Evolutionary conservation across 1,140 invertebrate species (phyloP).

Genomic region (Pseudobourletiella spinata): DNA sequence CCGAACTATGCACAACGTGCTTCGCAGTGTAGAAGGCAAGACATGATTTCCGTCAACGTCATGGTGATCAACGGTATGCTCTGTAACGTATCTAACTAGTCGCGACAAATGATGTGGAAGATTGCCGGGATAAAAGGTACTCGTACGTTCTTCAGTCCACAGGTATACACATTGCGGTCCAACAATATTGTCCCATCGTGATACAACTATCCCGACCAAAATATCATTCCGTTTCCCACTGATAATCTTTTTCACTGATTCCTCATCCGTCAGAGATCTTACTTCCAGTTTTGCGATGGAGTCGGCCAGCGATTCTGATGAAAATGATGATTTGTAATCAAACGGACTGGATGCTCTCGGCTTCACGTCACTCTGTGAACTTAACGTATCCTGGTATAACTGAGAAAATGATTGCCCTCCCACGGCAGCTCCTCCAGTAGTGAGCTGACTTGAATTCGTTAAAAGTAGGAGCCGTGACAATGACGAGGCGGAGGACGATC

Average conservation of each 20-base stretch:
- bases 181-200: conserved; percentile 35
- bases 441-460: no score
- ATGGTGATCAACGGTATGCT: conserved; percentile 36
- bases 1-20: conserved; percentile 31
- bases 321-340: no score
- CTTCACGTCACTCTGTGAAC: no score
- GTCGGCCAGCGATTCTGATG: not conserved
- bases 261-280: not conserved
- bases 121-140: conserved; percentile 28
- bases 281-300: not conserved
- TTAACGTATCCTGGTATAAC: no score
- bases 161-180: conserved; percentile 35
- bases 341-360: no score
- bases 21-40: conserved; percentile 15
- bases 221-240: conserved; percentile 21
- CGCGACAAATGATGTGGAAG: conserved; percentile 13
- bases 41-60: conserved; percentile 26
- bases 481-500: conserved; percentile 12
- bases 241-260: not conserved
- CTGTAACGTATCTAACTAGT: conserved; percentile 34
- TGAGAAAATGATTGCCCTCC: no score
- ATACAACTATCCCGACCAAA: conserved; percentile 28
- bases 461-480: not conserved
- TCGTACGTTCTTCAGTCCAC: conserved; percentile 35
- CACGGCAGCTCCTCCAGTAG: no score